Conservation (phyloP, 2,888 invertebrate species). For the Andrena camellia region DNA sequence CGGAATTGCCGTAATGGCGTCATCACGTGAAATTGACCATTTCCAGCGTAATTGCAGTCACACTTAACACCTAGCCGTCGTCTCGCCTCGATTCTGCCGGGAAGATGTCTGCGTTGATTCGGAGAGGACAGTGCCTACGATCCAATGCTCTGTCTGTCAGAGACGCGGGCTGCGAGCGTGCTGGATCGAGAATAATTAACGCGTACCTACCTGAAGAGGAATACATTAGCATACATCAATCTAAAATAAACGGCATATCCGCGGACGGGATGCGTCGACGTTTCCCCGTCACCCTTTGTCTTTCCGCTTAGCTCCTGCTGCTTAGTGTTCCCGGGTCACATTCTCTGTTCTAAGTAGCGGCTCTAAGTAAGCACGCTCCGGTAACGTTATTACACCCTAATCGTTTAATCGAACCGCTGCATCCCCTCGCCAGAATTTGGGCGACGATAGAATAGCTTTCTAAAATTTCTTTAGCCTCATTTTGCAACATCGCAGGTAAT, state of each 20-base stretch:
- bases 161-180: neutral
- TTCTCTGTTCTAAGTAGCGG: conserved; percentile 15
- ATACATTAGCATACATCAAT: conserved; percentile 72
- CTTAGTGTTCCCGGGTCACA: conserved; percentile 5
- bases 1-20: conserved; percentile 24
- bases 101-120: neutral
- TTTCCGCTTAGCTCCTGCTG: conserved; percentile 18
- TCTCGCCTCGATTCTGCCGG: neutral
- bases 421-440: too few species aligned
- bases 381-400: neutral
- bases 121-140: neutral
- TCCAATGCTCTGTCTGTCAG: neutral
- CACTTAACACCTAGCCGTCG: conserved; percentile 31
- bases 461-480: too few species aligned
- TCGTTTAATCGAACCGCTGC: neutral
- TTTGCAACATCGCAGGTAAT: too few species aligned
- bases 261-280: conserved; percentile 30
- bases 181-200: conserved; percentile 66
- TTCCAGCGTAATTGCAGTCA: conserved; percentile 41
- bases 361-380: conserved; percentile 18
- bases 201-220: conserved; percentile 51
- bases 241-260: conserved; percentile 69
- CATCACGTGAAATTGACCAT: conserved; percentile 52
- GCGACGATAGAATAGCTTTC: neutral
- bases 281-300: conserved; percentile 27